Percentiles rank a stretch among this genome's conserved stretches.
phyloP scores from a whole-genome alignment of 1,140 invertebrate genomes.

The Aleiodes sp. region DNA sequence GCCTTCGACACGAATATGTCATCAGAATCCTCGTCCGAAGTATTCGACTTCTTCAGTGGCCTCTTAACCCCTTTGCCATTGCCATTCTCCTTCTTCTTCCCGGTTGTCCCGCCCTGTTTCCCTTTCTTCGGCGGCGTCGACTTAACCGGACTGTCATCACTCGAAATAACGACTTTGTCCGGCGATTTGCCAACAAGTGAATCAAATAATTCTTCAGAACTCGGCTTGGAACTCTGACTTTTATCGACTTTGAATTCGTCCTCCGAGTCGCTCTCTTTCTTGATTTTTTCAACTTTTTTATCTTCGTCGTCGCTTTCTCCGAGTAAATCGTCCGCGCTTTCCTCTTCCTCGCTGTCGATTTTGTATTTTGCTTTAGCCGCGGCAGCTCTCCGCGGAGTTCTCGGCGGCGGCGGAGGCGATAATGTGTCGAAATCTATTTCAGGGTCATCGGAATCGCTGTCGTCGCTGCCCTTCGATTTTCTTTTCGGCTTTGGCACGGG shows the following conservation, averaged over 20 bases:
- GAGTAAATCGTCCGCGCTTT: conserved; percentile 42
- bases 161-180: conserved; percentile 39
- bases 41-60: conserved; percentile 46
- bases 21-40: conserved; percentile 52
- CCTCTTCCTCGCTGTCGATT: conserved; percentile 45
- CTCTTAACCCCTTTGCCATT: conserved; percentile 49
- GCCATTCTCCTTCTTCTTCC: conserved; percentile 58
- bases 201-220: conserved; percentile 62
- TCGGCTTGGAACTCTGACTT: conserved; percentile 52
- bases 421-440: conserved; percentile 59
- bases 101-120: conserved; percentile 47
- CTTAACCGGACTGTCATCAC: conserved; percentile 41
- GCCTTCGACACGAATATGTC: conserved; percentile 43
- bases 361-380: conserved; percentile 54
- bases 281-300: conserved; percentile 24
- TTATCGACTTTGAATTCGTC: conserved; percentile 54
- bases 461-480: conserved; percentile 41
- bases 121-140: conserved; percentile 45
- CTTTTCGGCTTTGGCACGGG: conserved; percentile 45
- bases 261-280: conserved; percentile 55
- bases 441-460: conserved; percentile 42
- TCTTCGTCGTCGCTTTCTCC: conserved; percentile 45
- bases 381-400: conserved; percentile 41
- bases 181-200: conserved; percentile 55
- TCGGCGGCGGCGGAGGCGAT: conserved; percentile 51